Evolutionary conservation across 2,113 vertebrate species (phyloP).

Genomic region (Osmerus eperlanus): DNA sequence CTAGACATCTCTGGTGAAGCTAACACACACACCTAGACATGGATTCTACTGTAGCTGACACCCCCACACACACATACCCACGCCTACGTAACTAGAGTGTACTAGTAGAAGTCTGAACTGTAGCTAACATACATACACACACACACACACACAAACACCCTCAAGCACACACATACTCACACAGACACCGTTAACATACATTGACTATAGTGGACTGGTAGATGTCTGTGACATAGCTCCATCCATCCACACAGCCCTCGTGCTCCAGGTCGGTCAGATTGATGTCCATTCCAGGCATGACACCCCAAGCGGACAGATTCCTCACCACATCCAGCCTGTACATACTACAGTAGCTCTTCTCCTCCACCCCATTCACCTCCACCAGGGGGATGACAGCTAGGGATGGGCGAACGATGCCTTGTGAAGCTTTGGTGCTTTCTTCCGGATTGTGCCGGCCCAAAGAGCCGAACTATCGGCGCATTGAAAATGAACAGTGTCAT

Average conservation of each 20-base stretch:
- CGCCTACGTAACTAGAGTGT: too few relatives aligned
- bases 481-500: too few relatives aligned
- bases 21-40: too few relatives aligned
- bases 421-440: too few relatives aligned
- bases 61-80: background rate
- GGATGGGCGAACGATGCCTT: too few relatives aligned
- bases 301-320: constrained; percentile 58
- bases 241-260: constrained; percentile 71
- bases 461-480: too few relatives aligned
- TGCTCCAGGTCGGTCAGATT: constrained; percentile 58
- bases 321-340: constrained; percentile 61
- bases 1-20: too few relatives aligned
- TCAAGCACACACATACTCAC: background rate
- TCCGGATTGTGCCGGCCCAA: too few relatives aligned
- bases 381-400: constrained; percentile 55
- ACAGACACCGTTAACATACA: too few relatives aligned
- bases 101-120: too few relatives aligned
- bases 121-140: background rate
- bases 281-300: constrained; percentile 52
- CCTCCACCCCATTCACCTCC: constrained; percentile 41
- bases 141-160: constrained; percentile 6
- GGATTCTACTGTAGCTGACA: background rate
- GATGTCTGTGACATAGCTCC: constrained; percentile 71
- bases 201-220: constrained; percentile 73
- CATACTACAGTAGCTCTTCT: constrained; percentile 62